phyloP scores from a whole-genome alignment of 1,140 invertebrate species.

The Nymphalis io region DNA sequence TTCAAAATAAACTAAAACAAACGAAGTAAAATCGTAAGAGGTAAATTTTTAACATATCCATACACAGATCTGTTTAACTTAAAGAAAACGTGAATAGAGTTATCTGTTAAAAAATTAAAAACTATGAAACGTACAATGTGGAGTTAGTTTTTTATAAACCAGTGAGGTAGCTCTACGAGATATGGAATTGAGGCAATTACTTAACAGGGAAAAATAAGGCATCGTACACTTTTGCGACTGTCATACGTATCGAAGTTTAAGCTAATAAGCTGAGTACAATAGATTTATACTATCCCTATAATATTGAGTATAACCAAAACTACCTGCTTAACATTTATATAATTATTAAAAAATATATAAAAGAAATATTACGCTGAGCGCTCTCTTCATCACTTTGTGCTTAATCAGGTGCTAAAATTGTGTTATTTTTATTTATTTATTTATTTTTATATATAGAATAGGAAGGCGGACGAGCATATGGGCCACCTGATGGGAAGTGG shows the following conservation, averaged over 20 bases:
- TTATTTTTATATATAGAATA: too few relatives aligned
- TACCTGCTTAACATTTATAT: too few relatives aligned
- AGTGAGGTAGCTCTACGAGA: constrained; percentile 35
- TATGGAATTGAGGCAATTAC: constrained; percentile 48
- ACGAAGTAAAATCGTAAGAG: background rate
- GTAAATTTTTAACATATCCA: constrained; percentile 4
- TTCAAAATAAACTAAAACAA: background rate
- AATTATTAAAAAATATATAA: too few relatives aligned
- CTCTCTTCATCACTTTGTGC: too few relatives aligned
- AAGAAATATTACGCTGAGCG: too few relatives aligned
- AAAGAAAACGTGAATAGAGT: constrained; percentile 29
- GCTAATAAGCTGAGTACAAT: background rate
- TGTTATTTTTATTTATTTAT: too few relatives aligned
- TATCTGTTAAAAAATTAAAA: constrained; percentile 39
- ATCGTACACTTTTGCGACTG: background rate
- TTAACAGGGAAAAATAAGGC: constrained; percentile 37
- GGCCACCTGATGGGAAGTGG: too few relatives aligned
- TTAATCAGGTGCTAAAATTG: too few relatives aligned
- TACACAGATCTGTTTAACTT: constrained; percentile 27
- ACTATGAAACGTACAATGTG: constrained; percentile 38
- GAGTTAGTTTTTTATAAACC: constrained; percentile 41
- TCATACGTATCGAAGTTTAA: background rate
- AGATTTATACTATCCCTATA: too few relatives aligned
- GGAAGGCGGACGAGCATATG: too few relatives aligned
- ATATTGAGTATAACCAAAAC: too few relatives aligned